These are phyloP conservation scores for Cochlearius cochlearius DNA, from an alignment of 2,113 vertebrate genomes.

Conservation along the genomic window DNA sequence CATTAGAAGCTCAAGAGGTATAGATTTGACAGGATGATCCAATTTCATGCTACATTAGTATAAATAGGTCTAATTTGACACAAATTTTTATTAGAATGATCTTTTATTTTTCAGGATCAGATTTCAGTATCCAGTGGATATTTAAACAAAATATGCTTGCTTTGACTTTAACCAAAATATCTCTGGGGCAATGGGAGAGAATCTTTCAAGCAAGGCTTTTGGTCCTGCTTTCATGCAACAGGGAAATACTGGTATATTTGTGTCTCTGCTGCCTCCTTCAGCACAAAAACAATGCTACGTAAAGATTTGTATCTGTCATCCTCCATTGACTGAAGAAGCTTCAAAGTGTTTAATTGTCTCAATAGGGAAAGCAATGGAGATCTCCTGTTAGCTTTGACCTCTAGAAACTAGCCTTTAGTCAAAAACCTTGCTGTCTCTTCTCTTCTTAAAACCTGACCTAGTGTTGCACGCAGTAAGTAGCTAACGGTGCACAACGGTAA, in stretches of 20 bases:
- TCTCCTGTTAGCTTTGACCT: not conserved
- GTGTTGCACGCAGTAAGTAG: not conserved
- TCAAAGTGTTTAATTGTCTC: not conserved
- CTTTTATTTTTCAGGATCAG: not conserved
- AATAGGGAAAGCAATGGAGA: not conserved
- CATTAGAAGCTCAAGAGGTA: constrained; percentile 8
- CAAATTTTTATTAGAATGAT: constrained; percentile 7
- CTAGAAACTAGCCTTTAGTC: not conserved
- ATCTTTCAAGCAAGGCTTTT: not conserved
- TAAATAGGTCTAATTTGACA: constrained; percentile 47
- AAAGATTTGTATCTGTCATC: not conserved
- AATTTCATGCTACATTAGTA: constrained; percentile 66
- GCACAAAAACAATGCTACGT: not conserved
- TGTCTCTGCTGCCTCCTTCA: not conserved
- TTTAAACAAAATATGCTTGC: constrained; percentile 13
- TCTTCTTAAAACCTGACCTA: not conserved
- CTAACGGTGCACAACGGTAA: not conserved
- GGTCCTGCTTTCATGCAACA: not conserved
- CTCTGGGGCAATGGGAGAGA: not conserved
- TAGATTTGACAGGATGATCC: constrained; percentile 45
- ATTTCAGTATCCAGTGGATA: constrained; percentile 20
- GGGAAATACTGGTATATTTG: not conserved
- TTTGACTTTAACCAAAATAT: constrained; percentile 16
- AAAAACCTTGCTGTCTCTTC: not conserved
- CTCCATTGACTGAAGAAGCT: not conserved